A percentile compares a stretch with the other conserved stretches of the same genome.
These are phyloP conservation scores for Paelopatides confundens DNA, from an alignment of 53 echinoderm and acorn worm species.

Conservation along the genomic window DNA sequence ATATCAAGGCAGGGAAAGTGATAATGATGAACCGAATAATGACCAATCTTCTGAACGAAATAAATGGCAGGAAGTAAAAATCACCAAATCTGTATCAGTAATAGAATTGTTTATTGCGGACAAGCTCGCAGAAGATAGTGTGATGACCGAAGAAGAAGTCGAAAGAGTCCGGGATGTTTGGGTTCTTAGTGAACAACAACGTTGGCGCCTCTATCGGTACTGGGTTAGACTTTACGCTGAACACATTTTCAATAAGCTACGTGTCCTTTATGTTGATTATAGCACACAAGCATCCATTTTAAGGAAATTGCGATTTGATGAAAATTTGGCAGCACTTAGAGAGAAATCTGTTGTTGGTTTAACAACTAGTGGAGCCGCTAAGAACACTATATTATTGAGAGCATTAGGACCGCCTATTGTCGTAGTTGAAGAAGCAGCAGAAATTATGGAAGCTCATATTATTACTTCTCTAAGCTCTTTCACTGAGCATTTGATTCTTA, in stretches of 20 bases:
- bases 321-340: constrained; percentile 63
- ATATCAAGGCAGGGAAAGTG: neutral
- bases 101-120: neutral
- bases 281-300: constrained; percentile 42
- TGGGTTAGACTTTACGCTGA: constrained; percentile 53
- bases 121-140: constrained; percentile 15
- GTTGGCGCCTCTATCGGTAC: constrained; percentile 67
- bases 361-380: constrained; percentile 97
- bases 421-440: constrained; percentile 93
- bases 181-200: neutral
- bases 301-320: constrained; percentile 45
- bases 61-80: neutral
- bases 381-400: constrained; percentile 60
- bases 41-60: neutral
- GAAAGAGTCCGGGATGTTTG: constrained; percentile 34
- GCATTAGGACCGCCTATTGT: constrained; percentile 70
- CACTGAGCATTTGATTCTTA: constrained; percentile 90
- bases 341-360: constrained; percentile 75
- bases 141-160: constrained; percentile 66
- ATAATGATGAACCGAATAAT: neutral
- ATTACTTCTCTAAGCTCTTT: constrained; percentile 72
- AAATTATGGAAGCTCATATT: constrained; percentile 95
- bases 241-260: neutral
- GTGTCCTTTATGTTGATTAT: constrained; percentile 30
- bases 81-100: too few relatives aligned